Percentiles rank a stretch among this genome's conserved stretches.
phyloP scores from a whole-genome alignment of 2,797 vertebrate species.

The Dipus sagitta region DNA sequence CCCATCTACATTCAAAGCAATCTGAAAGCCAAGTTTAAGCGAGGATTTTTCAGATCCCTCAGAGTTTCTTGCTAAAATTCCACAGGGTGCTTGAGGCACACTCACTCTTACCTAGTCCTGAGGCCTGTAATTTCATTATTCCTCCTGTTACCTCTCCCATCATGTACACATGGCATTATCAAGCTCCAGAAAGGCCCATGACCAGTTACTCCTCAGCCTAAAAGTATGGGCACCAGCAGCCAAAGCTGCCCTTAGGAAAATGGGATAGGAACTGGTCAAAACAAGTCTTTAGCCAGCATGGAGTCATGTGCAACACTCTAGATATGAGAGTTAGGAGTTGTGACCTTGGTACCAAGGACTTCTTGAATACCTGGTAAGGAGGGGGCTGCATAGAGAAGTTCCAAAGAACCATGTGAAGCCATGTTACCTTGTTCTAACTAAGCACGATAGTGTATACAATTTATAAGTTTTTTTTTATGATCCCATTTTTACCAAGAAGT shows the following conservation, averaged over 20 bases:
- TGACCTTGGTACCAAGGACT: background rate
- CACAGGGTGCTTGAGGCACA: no score
- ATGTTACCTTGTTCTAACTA: background rate
- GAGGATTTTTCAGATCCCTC: background rate
- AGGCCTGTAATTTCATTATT: background rate
- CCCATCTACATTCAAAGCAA: background rate
- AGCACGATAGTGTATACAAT: background rate
- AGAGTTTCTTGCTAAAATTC: background rate
- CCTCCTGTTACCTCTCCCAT: background rate
- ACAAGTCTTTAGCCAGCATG: background rate
- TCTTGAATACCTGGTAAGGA: background rate
- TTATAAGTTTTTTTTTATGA: background rate
- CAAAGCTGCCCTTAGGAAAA: background rate
- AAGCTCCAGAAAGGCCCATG: background rate
- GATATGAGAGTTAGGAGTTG: background rate
- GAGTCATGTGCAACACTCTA: background rate
- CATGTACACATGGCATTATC: background rate
- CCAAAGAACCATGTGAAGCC: background rate
- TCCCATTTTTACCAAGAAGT: background rate
- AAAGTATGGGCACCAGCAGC: accelerated
- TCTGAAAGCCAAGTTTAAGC: background rate
- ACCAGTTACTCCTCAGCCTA: background rate
- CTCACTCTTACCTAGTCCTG: background rate
- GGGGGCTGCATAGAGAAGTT: accelerated
- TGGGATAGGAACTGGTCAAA: background rate